Base-by-base conservation (phyloP, 2,113 vertebrate genomes). In the Thunnus thynnus region DNA sequence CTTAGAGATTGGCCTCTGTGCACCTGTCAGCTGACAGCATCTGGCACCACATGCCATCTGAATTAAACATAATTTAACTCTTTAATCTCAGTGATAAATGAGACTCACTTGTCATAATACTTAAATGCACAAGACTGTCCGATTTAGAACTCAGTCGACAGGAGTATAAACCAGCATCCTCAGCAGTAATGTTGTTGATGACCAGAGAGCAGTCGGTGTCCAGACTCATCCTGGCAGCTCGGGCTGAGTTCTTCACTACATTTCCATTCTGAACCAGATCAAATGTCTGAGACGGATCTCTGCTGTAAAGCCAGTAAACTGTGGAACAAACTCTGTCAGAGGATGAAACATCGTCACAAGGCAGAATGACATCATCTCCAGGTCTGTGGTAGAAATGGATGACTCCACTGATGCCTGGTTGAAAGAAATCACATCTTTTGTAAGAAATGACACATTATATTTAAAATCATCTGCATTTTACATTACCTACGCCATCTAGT, bases 261-360 rank as follows among this genome's bases (percentile, higher is more conserved):
- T 32, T 30, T 20, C 67, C 72, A 0, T 13, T 1, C 0, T 0
- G 0, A 5, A 63, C 32, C 13, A 1, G 20, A 2, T 0, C 0
- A 0, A 13, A 0, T 6, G 51, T 3, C 0, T 0, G 0, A 27
- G 0, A 0, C 3, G 0, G 0, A 7, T 36, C 3, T 36, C 0
- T 57, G 22, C 22, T 22, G 50, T 58, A 70, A 18, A 82, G 0
- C 88, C 86, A 90, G 5, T 0, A 0, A 22, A 73, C 0, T 0
- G 0, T 2, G 6, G 67, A 67, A 67, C 75, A 90, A 25, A 13
- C 20, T 11, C 58, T 0, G 1, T 9, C 16, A 8, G 13, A 3
- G 0, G 25, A 1, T n/a, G 18, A 67, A 9, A 9, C 36, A 41
- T 6, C 36, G 1, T 41, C 36, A 9, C 36, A 9, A 9, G 36